These are phyloP conservation scores for Murina feae DNA, from an alignment of 2,113 vertebrate species.

Conservation along the genomic window DNA sequence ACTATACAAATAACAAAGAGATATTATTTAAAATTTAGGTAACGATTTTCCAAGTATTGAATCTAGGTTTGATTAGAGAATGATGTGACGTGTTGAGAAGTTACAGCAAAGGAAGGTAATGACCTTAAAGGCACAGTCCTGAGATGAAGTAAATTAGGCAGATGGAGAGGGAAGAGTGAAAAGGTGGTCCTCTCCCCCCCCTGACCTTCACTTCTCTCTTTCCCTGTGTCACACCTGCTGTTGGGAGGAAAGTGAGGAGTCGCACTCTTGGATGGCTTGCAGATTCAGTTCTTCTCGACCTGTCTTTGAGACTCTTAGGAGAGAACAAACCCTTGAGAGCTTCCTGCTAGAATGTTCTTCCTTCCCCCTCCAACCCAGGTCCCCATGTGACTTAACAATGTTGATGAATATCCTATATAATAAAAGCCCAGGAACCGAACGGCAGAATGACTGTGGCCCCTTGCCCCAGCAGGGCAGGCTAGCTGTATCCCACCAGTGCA, in stretches of 20 bases:
- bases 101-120: neutral
- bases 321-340: neutral
- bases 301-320: neutral
- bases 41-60: neutral
- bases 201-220: neutral
- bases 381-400: neutral
- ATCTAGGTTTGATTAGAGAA: neutral
- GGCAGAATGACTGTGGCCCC: no score
- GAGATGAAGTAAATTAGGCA: no score
- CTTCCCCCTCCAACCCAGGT: neutral
- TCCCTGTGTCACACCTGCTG: neutral
- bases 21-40: neutral
- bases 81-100: no score
- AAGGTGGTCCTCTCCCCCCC: no score
- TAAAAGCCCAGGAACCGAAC: no score
- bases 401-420: neutral
- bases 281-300: neutral
- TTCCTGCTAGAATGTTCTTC: neutral
- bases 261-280: no score
- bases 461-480: no score
- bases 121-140: rapidly evolving
- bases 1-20: neutral
- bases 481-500: no score
- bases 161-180: neutral
- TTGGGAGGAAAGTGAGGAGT: rapidly evolving